Conservation (phyloP, 2,113 vertebrate genomes). For the Tapirus terrestris region DNA sequence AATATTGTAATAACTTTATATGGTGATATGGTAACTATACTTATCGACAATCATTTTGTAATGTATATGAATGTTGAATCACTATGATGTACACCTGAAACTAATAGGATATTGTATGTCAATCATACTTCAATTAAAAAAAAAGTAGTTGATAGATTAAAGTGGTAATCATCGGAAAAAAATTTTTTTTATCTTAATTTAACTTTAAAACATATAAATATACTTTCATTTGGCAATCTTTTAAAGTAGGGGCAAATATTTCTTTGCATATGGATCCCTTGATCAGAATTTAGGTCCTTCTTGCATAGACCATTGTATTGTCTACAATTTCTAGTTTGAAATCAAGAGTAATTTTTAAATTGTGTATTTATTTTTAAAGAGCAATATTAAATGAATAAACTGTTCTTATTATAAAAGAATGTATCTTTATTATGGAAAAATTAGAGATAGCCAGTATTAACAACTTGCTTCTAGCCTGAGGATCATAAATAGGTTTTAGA, state of each 20-base stretch:
- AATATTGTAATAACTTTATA: no score
- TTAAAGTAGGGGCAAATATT: background rate
- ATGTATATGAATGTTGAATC: no score
- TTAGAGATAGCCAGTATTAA: slow-evolving; percentile 24
- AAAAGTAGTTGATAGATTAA: background rate
- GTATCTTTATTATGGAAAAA: slow-evolving; percentile 28
- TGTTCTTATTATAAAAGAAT: background rate
- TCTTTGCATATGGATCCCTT: background rate
- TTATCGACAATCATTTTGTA: no score
- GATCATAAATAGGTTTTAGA: background rate
- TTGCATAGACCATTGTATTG: background rate
- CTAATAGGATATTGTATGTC: no score
- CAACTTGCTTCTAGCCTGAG: background rate
- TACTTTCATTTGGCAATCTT: background rate
- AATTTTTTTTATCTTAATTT: background rate
- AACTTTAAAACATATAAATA: background rate
- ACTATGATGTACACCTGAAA: no score
- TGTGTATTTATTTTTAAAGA: background rate
- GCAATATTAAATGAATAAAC: background rate
- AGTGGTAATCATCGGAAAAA: background rate
- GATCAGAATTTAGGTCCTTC: background rate
- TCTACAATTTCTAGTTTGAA: slow-evolving; percentile 17
- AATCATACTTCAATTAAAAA: no score
- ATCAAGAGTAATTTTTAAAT: background rate
- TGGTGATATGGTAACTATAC: no score